A percentile compares a stretch with the other conserved stretches of the same genome.
phyloP scores from a whole-genome alignment of 35 echinoderm and acorn worm genomes.

The Eucidaris tribuloides region DNA sequence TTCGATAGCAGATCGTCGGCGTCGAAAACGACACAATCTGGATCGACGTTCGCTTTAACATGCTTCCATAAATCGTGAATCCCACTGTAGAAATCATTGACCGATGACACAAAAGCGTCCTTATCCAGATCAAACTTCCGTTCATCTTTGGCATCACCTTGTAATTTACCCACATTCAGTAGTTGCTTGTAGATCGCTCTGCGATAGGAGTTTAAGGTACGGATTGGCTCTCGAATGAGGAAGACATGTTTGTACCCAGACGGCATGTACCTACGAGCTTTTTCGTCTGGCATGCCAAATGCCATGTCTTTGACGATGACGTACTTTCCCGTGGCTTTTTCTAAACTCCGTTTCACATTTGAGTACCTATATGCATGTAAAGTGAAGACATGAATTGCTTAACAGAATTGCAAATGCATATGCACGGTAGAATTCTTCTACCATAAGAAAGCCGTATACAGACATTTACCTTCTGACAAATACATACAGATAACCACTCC shows the following conservation, averaged over 20 bases:
- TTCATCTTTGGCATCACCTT: neutral
- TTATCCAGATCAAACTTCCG: neutral
- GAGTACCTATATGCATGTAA: neutral
- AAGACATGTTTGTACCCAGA: neutral
- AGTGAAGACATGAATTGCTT: too few species aligned
- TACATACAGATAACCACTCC: too few species aligned
- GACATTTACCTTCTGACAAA: too few species aligned
- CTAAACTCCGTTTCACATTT: neutral
- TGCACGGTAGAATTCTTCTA: too few species aligned
- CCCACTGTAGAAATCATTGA: neutral
- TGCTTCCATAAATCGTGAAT: neutral
- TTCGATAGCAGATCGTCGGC: neutral
- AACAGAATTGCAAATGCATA: too few species aligned
- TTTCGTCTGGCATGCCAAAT: neutral
- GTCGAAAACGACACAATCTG: neutral
- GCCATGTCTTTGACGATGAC: neutral
- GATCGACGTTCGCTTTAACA: neutral
- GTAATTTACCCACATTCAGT: neutral
- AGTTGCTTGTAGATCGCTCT: neutral
- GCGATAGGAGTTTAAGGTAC: neutral
- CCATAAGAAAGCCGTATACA: too few species aligned
- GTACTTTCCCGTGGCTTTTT: neutral
- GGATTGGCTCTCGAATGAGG: neutral
- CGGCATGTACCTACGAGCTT: neutral
- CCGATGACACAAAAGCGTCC: neutral